Evolutionary conservation across 1,140 invertebrate species (phyloP), one percentile per base, ranked within the genome.

Genomic region (Thalassaphorura encarpata): DNA sequence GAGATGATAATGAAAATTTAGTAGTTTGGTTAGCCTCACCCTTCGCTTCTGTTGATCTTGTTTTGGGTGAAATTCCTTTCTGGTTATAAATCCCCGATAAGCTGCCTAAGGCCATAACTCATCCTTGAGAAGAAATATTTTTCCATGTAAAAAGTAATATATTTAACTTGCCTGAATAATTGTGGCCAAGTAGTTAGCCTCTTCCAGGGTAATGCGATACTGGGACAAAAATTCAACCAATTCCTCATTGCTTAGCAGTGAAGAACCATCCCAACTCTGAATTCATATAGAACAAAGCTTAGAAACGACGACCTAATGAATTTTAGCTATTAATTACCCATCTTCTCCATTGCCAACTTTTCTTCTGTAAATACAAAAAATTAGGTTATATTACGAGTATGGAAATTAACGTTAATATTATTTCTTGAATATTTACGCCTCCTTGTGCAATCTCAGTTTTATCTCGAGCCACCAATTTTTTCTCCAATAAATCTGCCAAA

Each of bases 401-500:
- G n/a, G n/a, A n/a, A n/a, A n/a, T n/a, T n/a, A n/a, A n/a, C n/a
- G n/a, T n/a, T n/a, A n/a, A n/a, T n/a, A n/a, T n/a, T n/a, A n/a
- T n/a, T n/a, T 28, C 28, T 16, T 18, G 13, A 33, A 6, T 29
- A 8, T 19, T n/a, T 36, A 4, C 36, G 6, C 26, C 15, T 18
- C 4, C 5, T 18, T 11, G 6, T n/a, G 45, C 33, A 11, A 11
- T n/a, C 3, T 52, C 26, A 5, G 43, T 54, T 28, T n/a, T 24
- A 18, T 43, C 18, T 45, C 4, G n/a, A 6, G 11, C 16, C 3
- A 15, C 8, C 2, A 61, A 2, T 41, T 53, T 56, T 2, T 26
- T 27, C 15, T 61, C n/a, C 42, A 21, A 61, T 5, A n/a, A 47
- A 56, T 19, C 42, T 24, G 2, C 48, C 54, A 28, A 61, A 27